phyloP scores from a whole-genome alignment of 2,113 vertebrate genomes.

The Tyto alba region DNA sequence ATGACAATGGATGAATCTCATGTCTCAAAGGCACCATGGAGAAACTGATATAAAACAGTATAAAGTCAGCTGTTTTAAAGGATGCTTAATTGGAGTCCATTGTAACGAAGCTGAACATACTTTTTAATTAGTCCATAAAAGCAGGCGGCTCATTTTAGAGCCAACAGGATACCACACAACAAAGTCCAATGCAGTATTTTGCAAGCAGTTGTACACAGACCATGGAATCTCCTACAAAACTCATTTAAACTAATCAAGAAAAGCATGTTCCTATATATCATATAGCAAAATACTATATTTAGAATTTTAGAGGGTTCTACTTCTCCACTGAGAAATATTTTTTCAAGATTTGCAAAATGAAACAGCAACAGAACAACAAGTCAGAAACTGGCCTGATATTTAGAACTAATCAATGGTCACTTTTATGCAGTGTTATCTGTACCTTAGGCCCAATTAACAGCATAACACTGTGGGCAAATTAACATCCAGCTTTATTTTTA shows the following conservation, averaged over 20 bases:
- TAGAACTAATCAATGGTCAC: background rate
- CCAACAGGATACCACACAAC: background rate
- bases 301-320: background rate
- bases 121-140: background rate
- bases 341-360: background rate
- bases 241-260: background rate
- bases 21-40: background rate
- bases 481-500: background rate
- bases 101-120: background rate
- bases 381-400: background rate
- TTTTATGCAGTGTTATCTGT: background rate
- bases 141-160: background rate
- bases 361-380: background rate
- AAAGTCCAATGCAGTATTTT: background rate
- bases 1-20: background rate
- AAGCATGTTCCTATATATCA: background rate
- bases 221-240: background rate
- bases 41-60: background rate
- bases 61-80: background rate
- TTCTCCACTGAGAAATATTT: background rate
- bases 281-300: background rate
- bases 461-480: background rate
- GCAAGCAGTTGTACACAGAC: background rate
- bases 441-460: background rate
- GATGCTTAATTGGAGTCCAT: background rate